These are phyloP conservation scores for Bugula neritina DNA, from an alignment of 2,888 invertebrate species.

Conservation along the genomic window DNA sequence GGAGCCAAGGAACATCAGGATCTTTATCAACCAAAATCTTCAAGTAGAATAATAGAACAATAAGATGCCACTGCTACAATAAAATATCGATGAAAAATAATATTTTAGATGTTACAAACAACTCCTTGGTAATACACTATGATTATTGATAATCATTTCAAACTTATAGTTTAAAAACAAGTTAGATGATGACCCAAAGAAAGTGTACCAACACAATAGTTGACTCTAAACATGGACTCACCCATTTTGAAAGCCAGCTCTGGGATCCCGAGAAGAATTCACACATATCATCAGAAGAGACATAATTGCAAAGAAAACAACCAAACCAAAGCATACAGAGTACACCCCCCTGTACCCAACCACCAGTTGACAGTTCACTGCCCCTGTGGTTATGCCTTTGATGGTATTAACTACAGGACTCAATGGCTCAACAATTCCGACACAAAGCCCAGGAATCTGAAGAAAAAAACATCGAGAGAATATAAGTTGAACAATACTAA, in stretches of 20 bases:
- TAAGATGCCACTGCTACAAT: too few relatives aligned
- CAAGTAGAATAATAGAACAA: constrained; percentile 28
- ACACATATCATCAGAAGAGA: constrained; percentile 50
- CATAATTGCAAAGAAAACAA: constrained; percentile 50
- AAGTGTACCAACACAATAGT: too few relatives aligned
- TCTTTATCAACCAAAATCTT: constrained; percentile 51
- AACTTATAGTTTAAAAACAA: too few relatives aligned
- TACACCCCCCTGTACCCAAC: constrained; percentile 55
- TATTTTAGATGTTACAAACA: too few relatives aligned
- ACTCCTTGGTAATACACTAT: too few relatives aligned
- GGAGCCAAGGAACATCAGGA: constrained; percentile 47
- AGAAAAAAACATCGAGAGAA: too few relatives aligned
- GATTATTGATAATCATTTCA: too few relatives aligned
- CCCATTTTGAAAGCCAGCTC: constrained; percentile 56
- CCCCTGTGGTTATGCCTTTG: background rate
- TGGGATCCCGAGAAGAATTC: constrained; percentile 49
- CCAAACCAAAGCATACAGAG: constrained; percentile 52
- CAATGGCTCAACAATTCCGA: constrained; percentile 18
- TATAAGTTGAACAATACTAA: too few relatives aligned
- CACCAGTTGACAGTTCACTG: constrained; percentile 45
- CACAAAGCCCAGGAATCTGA: constrained; percentile 44
- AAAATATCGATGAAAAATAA: too few relatives aligned
- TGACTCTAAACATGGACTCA: constrained; percentile 35
- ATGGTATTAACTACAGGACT: background rate
- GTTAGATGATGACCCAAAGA: too few relatives aligned